Evolutionary conservation across 2,888 invertebrate genomes (phyloP).

Genomic region (Pyrrhia umbra): DNA sequence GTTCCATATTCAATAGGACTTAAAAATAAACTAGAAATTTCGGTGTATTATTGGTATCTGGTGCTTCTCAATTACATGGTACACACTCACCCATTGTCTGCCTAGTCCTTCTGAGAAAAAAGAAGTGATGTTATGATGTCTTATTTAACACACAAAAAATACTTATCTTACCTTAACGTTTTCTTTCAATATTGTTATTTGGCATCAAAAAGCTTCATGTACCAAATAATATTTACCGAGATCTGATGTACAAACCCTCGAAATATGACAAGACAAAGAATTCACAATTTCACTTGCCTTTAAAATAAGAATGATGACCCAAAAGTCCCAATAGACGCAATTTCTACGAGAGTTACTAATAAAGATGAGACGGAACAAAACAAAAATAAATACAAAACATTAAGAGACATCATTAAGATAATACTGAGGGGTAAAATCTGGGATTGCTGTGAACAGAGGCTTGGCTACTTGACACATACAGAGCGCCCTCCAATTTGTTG

Average conservation of each 20-base stretch:
- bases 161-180: too few species aligned
- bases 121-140: too few species aligned
- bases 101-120: too few species aligned
- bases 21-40: too few species aligned
- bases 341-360: constrained; percentile 6
- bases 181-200: too few species aligned
- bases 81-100: too few species aligned
- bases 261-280: neutral
- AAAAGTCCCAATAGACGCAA: neutral
- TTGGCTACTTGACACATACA: constrained; percentile 67
- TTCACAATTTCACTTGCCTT: neutral
- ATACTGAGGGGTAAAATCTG: constrained; percentile 58
- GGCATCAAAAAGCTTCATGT: neutral
- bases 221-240: neutral
- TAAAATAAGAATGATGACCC: neutral
- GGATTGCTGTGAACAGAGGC: constrained; percentile 60
- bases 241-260: neutral
- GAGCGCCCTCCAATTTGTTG: constrained; percentile 71
- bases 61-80: too few species aligned
- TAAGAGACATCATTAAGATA: constrained; percentile 62
- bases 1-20: too few species aligned
- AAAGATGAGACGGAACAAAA: constrained; percentile 2
- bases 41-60: too few species aligned
- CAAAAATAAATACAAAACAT: constrained; percentile 42
- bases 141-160: too few species aligned